Conservation (phyloP, 2,797 vertebrate species). For the Halcyon smyrnensis region DNA sequence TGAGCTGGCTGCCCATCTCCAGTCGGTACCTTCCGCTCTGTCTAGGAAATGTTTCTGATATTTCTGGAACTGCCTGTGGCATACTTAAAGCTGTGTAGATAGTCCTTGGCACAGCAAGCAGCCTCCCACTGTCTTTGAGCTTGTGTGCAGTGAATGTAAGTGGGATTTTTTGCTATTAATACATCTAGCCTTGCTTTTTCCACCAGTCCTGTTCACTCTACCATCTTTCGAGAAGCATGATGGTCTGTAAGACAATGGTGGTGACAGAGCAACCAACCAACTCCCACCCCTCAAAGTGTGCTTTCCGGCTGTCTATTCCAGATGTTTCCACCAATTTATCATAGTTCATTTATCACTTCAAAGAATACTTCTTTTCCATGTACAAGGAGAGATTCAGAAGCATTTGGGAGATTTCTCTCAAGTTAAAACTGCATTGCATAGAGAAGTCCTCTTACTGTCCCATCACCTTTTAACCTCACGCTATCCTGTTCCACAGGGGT, state of each 20-base stretch:
- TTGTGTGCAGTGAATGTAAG: neutral
- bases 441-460: neutral
- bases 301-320: neutral
- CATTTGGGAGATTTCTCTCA: neutral
- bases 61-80: neutral
- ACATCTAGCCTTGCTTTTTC: neutral
- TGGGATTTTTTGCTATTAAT: neutral
- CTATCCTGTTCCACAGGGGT: neutral
- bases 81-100: rapidly evolving
- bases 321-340: neutral
- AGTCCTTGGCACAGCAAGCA: neutral
- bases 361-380: neutral
- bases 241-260: rapidly evolving
- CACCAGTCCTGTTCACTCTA: neutral
- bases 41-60: neutral
- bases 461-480: neutral
- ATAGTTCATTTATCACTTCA: neutral
- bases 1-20: neutral
- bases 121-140: neutral
- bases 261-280: neutral
- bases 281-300: neutral
- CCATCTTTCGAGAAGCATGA: neutral
- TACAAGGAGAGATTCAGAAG: neutral
- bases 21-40: neutral
- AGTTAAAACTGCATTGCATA: neutral